phyloP scores from a whole-genome alignment of 1,140 invertebrate genomes.

The Asobara japonica region DNA sequence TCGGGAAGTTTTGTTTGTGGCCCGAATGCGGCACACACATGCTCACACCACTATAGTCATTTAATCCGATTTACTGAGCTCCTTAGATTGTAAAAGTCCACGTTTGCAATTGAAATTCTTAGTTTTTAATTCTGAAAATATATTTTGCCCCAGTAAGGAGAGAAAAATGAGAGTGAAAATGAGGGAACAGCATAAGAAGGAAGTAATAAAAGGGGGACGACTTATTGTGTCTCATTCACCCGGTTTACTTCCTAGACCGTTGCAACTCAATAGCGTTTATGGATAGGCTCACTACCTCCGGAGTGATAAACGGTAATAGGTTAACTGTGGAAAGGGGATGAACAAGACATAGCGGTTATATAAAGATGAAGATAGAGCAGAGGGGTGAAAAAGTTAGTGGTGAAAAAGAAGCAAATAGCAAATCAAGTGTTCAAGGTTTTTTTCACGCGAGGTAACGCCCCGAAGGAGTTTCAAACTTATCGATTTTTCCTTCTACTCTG shows the following conservation, averaged over 20 bases:
- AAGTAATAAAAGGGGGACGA: background rate
- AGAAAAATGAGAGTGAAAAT: background rate
- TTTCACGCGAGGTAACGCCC: constrained; percentile 13
- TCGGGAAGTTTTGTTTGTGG: no score
- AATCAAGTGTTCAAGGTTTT: constrained; percentile 27
- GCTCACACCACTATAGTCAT: no score
- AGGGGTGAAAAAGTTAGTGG: background rate
- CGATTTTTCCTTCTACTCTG: constrained; percentile 12
- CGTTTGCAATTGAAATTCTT: no score
- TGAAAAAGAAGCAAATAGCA: constrained; percentile 17
- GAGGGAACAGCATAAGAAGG: background rate
- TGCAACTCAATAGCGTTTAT: background rate
- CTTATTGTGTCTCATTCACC: background rate
- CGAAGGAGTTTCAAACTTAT: constrained; percentile 20
- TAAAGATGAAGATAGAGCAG: background rate
- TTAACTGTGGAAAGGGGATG: background rate
- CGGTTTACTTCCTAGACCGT: background rate
- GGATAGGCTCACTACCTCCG: background rate
- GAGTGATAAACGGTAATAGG: background rate
- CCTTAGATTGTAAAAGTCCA: no score
- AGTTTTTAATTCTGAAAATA: no score
- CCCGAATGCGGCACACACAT: no score
- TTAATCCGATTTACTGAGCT: no score
- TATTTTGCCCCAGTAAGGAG: no score
- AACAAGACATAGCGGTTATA: background rate